Conservation (phyloP, 1,140 invertebrate species). For the Amphibalanus amphitrite region DNA sequence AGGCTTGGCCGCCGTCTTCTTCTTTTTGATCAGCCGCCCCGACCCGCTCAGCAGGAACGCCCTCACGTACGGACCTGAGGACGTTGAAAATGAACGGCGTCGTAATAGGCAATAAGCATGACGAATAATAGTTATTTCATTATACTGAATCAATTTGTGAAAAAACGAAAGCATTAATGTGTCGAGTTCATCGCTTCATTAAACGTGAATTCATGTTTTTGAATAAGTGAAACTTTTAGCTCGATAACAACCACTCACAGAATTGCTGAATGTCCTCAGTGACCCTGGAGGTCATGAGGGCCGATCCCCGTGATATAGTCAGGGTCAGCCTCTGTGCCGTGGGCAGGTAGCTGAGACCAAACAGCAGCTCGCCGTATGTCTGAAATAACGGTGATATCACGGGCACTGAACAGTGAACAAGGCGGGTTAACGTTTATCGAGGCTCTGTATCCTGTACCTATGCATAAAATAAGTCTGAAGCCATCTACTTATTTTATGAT, state of each 20-base stretch:
- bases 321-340: conserved; percentile 37
- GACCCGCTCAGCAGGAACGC: conserved; percentile 32
- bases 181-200: too few species aligned
- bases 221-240: background rate
- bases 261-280: conserved; percentile 26
- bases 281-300: conserved; percentile 27
- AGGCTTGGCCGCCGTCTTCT: conserved; percentile 28
- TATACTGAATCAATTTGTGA: too few species aligned
- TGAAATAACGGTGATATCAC: conserved; percentile 6
- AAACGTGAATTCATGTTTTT: background rate
- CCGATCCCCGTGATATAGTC: conserved; percentile 31
- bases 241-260: conserved; percentile 25
- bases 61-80: conserved; percentile 32
- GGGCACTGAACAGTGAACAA: too few species aligned
- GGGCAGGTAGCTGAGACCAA: conserved; percentile 37
- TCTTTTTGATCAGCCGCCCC: conserved; percentile 35
- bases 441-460: too few species aligned
- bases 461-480: too few species aligned
- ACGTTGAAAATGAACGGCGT: background rate
- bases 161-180: too few species aligned
- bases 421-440: too few species aligned
- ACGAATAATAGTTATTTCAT: too few species aligned
- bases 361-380: conserved; percentile 29
- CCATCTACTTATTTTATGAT: too few species aligned
- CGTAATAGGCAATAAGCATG: too few species aligned